phyloP scores from a whole-genome alignment of 2,888 invertebrate genomes.

The Scaptomyza cyrtandrae region DNA sequence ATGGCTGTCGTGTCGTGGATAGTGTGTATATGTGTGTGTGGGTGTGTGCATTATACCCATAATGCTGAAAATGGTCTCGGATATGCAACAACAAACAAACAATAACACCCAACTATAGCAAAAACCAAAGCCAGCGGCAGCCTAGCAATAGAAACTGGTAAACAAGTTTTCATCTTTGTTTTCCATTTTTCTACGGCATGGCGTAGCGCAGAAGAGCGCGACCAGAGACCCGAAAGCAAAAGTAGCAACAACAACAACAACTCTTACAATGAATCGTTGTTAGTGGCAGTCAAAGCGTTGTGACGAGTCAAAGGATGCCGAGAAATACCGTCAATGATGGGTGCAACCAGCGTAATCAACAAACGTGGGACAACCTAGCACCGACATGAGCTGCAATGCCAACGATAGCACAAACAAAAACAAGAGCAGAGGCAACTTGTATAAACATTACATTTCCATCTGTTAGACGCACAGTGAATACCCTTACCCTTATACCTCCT shows the following conservation, averaged over 20 bases:
- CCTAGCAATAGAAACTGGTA: conserved; percentile 62
- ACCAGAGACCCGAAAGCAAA: conserved; percentile 22
- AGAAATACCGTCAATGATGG: conserved; percentile 47
- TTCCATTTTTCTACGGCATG: conserved; percentile 8
- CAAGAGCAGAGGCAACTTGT: conserved; percentile 38
- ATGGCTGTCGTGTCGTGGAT: neutral
- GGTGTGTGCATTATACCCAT: conserved; percentile 43
- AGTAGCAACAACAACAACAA: conserved; percentile 13
- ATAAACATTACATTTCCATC: conserved; percentile 59
- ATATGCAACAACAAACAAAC: conserved; percentile 65
- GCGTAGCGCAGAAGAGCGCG: conserved; percentile 41
- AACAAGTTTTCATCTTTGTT: conserved; percentile 69
- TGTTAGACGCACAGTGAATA: conserved; percentile 11
- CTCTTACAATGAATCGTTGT: conserved; percentile 22
- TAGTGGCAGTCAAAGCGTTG: conserved; percentile 67
- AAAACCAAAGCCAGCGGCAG: conserved; percentile 56
- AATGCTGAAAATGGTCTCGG: conserved; percentile 68
- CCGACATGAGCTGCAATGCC: conserved; percentile 13
- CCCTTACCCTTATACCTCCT: neutral
- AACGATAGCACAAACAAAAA: conserved; percentile 19
- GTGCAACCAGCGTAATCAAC: conserved; percentile 57
- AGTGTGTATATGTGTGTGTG: conserved; percentile 11
- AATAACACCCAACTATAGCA: conserved; percentile 58
- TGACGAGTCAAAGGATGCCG: conserved; percentile 65
- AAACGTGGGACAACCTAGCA: conserved; percentile 39